These are phyloP conservation scores for Heterotis niloticus DNA, from an alignment of 2,113 vertebrate genomes.

Conservation along the genomic window DNA sequence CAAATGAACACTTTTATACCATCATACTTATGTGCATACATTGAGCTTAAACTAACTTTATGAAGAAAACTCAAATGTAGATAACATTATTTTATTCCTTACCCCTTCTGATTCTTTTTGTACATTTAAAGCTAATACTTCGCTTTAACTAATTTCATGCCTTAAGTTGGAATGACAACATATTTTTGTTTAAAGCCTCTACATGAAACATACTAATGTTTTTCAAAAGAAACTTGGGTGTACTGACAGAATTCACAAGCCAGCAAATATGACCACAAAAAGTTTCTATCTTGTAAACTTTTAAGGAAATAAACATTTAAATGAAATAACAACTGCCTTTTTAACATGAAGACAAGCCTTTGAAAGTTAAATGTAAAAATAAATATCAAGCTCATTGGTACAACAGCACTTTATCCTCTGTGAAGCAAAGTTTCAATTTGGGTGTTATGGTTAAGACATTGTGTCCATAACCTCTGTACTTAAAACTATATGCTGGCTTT, in stretches of 20 bases:
- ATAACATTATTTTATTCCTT: neutral
- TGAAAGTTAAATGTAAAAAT: no score
- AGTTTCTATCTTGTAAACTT: neutral
- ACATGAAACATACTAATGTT: slow-evolving; percentile 1
- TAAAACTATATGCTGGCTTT: no score
- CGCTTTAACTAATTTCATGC: neutral
- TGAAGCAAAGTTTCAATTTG: no score
- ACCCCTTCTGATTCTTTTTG: neutral
- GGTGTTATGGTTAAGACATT: no score
- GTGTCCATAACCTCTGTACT: no score
- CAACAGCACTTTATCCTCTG: no score
- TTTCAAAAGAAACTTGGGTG: neutral
- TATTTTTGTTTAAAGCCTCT: neutral
- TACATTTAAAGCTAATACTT: neutral
- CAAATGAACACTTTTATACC: neutral
- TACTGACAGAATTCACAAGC: no score
- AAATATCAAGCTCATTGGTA: no score
- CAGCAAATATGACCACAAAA: no score
- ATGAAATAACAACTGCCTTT: neutral
- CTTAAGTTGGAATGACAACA: slow-evolving; percentile 5
- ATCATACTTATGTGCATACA: slow-evolving; percentile 4
- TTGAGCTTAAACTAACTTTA: neutral
- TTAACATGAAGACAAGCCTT: no score
- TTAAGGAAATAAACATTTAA: neutral
- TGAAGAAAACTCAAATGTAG: neutral